Conservation (phyloP, 2,888 invertebrate species). For the Agrochola litura region DNA sequence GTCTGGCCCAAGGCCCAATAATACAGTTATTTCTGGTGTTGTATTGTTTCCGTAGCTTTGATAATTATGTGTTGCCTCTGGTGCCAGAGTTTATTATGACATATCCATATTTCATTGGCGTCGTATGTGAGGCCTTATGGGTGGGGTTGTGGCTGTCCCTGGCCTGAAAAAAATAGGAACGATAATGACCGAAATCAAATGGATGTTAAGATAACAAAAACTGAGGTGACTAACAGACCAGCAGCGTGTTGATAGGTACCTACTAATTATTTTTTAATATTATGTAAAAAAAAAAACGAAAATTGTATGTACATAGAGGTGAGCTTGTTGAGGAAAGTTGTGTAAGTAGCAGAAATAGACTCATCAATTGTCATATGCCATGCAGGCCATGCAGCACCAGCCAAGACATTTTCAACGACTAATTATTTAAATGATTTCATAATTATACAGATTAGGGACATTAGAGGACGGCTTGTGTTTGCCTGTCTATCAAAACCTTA, state of each 20-base stretch:
- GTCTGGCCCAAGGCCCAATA: constrained; percentile 25
- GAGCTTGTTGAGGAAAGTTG: neutral
- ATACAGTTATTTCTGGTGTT: constrained; percentile 42
- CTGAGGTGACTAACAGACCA: neutral
- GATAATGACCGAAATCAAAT: neutral
- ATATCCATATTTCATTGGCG: constrained; percentile 2
- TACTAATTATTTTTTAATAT: neutral
- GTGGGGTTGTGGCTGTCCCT: neutral
- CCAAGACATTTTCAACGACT: neutral
- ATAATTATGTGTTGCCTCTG: constrained; percentile 18
- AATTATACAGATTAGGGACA: neutral
- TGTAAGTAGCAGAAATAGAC: neutral
- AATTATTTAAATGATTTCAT: too few relatives aligned
- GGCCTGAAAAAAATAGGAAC: neutral
- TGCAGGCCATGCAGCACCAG: neutral
- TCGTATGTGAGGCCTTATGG: neutral
- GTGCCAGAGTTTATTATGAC: constrained; percentile 26
- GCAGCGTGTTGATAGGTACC: neutral
- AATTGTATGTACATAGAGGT: neutral
- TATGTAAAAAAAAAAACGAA: too few relatives aligned
- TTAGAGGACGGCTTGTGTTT: neutral
- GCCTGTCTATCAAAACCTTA: neutral
- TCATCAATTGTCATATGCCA: too few relatives aligned
- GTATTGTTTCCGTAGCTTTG: constrained; percentile 31
- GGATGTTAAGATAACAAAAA: neutral